A percentile compares a stretch with the other conserved stretches of the same genome.
Evolutionary conservation across 1,140 invertebrate species (phyloP).

Genomic region (Xylocopa sonorina): DNA sequence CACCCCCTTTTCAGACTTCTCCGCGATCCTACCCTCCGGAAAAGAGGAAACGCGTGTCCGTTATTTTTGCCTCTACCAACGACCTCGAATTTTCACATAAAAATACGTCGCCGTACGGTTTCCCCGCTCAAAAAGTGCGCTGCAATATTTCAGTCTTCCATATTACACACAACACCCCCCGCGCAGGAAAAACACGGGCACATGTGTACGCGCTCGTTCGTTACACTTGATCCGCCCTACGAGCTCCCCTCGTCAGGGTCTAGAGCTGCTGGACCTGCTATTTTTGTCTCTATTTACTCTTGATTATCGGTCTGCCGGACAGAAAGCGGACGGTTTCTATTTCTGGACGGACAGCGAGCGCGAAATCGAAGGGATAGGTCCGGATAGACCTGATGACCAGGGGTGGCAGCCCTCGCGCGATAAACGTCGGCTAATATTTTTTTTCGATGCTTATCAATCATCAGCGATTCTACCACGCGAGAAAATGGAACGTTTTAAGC

Average conservation of each 20-base stretch:
- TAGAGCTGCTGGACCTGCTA: constrained; percentile 7
- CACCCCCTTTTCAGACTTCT: no score
- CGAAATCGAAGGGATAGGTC: background rate
- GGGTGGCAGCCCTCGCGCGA: background rate
- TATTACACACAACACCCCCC: background rate
- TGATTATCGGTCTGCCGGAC: constrained; percentile 42
- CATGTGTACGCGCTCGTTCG: background rate
- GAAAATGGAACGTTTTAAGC: no score
- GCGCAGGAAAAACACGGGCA: background rate
- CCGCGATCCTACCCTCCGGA: no score
- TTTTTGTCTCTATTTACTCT: constrained; percentile 53
- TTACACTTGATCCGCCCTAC: background rate
- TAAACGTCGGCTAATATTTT: background rate
- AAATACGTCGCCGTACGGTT: background rate
- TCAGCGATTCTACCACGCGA: no score
- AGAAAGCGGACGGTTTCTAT: constrained; percentile 13
- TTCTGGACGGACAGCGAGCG: background rate
- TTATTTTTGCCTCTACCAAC: background rate
- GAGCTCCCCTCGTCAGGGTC: background rate
- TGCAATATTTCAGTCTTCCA: constrained; percentile 28
- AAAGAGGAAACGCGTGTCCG: no score
- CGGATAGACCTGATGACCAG: background rate
- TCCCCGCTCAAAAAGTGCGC: background rate
- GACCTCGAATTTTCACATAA: background rate
- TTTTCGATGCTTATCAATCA: no score